Conservation (phyloP, 2,797 vertebrate species). For the Chiloscyllium punctatum region DNA sequence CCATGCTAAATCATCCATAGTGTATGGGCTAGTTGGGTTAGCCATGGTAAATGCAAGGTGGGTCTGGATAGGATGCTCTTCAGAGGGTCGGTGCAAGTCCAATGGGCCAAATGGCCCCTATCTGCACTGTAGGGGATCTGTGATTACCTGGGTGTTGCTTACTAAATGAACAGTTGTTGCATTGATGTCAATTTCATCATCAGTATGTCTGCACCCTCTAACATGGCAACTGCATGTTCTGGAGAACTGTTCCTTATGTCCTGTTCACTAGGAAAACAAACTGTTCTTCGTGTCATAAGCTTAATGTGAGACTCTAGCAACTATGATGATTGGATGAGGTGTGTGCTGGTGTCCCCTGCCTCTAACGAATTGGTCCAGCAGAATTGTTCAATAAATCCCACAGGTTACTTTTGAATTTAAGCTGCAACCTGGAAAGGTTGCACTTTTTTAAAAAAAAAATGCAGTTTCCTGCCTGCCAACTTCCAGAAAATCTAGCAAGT, state of each 20-base stretch:
- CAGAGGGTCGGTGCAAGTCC: too few species aligned
- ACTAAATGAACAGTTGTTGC: background rate
- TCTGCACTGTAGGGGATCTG: too few species aligned
- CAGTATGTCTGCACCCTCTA: background rate
- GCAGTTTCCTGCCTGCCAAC: background rate
- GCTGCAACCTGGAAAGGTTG: background rate
- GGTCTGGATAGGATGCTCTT: too few species aligned
- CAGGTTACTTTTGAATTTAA: background rate
- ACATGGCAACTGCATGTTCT: background rate
- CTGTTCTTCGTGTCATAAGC: background rate
- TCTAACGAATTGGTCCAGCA: background rate
- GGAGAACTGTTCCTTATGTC: background rate
- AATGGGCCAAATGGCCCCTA: too few species aligned
- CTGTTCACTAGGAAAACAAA: constrained; percentile 15
- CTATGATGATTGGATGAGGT: background rate
- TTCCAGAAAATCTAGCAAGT: background rate
- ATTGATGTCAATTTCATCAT: background rate
- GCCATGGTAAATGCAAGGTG: too few species aligned
- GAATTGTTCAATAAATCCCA: background rate
- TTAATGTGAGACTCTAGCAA: background rate
- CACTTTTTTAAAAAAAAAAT: background rate
- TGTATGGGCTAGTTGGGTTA: too few species aligned
- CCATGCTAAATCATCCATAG: too few species aligned
- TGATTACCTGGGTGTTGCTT: background rate
- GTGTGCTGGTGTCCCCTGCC: background rate